A percentile compares a stretch with the other conserved stretches of the same genome.
phyloP scores from a whole-genome alignment of 2,113 vertebrate species.

The Trogon surrucura region DNA sequence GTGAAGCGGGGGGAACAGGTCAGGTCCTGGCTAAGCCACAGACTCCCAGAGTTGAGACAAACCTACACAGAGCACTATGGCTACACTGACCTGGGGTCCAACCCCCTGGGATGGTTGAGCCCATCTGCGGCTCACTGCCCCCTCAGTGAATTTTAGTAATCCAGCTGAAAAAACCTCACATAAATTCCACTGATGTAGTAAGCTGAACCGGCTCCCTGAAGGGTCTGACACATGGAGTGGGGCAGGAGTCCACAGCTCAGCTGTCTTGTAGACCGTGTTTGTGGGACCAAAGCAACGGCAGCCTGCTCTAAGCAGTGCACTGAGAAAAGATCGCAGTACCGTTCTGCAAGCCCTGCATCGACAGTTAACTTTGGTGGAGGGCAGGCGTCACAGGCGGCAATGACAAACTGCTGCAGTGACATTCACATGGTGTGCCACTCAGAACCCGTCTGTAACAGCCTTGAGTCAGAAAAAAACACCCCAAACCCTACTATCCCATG shows the following conservation, averaged over 20 bases:
- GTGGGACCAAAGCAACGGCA: background rate
- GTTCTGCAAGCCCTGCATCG: background rate
- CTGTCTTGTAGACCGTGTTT: accelerated
- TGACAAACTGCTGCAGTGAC: conserved; percentile 47
- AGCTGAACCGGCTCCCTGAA: background rate
- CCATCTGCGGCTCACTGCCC: background rate
- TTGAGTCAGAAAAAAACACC: background rate
- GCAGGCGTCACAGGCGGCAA: background rate
- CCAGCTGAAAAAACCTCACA: background rate
- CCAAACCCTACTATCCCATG: background rate
- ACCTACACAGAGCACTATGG: background rate
- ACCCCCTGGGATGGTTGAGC: background rate
- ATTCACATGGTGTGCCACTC: background rate
- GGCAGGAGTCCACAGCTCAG: background rate
- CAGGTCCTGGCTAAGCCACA: background rate
- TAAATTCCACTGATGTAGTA: background rate
- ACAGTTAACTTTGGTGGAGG: conserved; percentile 17
- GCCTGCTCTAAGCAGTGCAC: accelerated
- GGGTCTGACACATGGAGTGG: background rate
- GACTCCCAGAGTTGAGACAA: background rate
- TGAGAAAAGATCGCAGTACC: accelerated
- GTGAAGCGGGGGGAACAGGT: background rate
- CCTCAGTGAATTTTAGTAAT: background rate
- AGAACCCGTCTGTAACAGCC: background rate
- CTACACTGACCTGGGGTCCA: background rate